Evolutionary conservation across 2,797 vertebrate species (phyloP).

Genomic region (Cuniculus paca): DNA sequence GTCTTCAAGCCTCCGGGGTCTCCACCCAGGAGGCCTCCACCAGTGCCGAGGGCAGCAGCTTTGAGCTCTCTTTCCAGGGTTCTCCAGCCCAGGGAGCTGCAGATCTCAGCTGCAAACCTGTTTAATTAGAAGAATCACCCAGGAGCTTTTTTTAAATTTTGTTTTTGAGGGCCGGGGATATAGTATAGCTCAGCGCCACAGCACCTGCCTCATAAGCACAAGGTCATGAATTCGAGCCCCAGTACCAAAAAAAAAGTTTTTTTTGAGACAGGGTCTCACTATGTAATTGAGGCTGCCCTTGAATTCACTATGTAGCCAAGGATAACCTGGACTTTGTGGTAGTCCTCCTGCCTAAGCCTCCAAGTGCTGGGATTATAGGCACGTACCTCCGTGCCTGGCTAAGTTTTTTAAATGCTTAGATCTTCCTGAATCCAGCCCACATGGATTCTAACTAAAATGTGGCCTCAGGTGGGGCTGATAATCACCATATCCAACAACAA

Average conservation of each 20-base stretch:
- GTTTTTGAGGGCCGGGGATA: no score
- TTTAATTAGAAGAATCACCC: not conserved
- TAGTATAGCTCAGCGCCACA: no score
- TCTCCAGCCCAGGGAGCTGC: not conserved
- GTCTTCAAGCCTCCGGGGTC: not conserved
- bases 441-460: not conserved
- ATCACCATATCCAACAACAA: not conserved
- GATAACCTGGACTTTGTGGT: not conserved
- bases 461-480: not conserved
- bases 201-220: no score
- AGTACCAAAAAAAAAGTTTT: not conserved
- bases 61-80: not conserved
- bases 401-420: not conserved
- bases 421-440: not conserved
- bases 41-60: not conserved
- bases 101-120: not conserved
- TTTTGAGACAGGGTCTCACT: not conserved
- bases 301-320: not conserved
- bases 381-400: not conserved
- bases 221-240: no score
- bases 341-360: not conserved
- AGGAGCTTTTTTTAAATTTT: not conserved
- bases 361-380: not conserved
- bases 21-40: rapidly evolving
- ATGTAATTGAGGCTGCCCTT: not conserved